phyloP scores from a whole-genome alignment of 2,113 vertebrate genomes.

The Vidua macroura region DNA sequence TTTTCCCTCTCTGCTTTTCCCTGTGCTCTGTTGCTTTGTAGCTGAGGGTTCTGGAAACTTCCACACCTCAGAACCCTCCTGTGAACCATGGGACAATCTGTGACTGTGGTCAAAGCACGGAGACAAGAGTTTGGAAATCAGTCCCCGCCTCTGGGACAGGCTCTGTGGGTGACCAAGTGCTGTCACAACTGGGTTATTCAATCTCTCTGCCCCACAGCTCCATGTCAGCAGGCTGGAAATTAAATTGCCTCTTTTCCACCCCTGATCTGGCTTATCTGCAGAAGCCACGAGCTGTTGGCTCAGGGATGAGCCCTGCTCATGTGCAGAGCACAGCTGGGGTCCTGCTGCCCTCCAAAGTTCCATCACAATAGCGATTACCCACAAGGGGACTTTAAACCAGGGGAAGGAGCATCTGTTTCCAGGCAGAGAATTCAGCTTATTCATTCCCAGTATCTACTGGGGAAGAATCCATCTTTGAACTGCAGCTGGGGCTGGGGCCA shows the following conservation, averaged over 20 bases:
- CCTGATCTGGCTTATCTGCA: background rate
- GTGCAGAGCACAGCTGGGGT: background rate
- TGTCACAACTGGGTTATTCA: background rate
- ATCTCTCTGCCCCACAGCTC: background rate
- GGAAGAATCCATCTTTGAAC: background rate
- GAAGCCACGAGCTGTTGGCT: background rate
- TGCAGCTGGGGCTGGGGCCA: background rate
- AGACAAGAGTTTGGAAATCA: background rate
- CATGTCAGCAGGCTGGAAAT: background rate
- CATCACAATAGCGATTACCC: background rate
- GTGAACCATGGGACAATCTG: background rate
- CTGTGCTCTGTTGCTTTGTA: background rate
- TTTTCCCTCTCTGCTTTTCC: background rate
- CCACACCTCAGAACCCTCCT: background rate
- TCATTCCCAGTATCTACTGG: background rate
- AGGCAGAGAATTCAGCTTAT: background rate
- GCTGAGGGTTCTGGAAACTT: background rate
- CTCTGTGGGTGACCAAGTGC: background rate
- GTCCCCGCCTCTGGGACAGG: background rate
- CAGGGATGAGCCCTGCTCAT: background rate
- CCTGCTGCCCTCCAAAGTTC: background rate
- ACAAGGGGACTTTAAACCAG: background rate
- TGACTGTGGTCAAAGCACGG: fast-evolving
- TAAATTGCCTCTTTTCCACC: background rate
- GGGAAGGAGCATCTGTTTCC: background rate